Evolutionary conservation across 2,888 invertebrate species (phyloP), one percentile per base, ranked within the genome.

Genomic region (Epirrita christyi): DNA sequence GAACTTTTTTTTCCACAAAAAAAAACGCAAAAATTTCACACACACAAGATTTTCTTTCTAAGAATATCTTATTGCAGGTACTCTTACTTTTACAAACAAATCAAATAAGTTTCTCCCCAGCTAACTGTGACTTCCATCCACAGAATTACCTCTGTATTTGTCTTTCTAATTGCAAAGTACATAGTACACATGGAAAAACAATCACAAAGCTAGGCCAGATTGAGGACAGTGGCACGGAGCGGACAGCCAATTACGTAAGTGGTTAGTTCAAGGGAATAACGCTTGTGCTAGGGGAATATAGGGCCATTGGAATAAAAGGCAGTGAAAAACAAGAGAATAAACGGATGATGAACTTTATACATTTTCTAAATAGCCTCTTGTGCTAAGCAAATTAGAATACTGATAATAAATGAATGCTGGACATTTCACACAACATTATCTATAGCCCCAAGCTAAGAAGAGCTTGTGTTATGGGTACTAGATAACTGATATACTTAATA

Each of bases 201-300:
- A 57, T 47, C 43, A 27, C 27, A 9, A 52, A 44, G 37, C 13
- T 13, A 27, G 10, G 15, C 48, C 42, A 43, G 51, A 52, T 52
- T 45, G 50, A 50, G 49, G 44, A 55, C 48, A 38, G 8, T 14
- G 53, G 37, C 6, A 43, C 43, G 27, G 15, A 42, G 32, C 36
- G 41, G 46, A 41, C 48, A 43, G 48, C 38, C 49, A 55, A 50
- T 55, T 55, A 50, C 49, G 49, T 50, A 45, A 55, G 49, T 50
- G 50, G 45, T 27, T 49, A 44, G 49, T 53, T 32, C 28, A 28
- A 6, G n/a, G 32, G 45, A 14, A 45, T 45, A 36, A 34, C 14
- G 6, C 21, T 4, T 21, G 21, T 21, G 15, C 28, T 5, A 11
- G 28, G 27, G n/a, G 36, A 13, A 36, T 21, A 28, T 28, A 27